Conservation (phyloP, 2,797 vertebrate genomes). For the Synanceia verrucosa region DNA sequence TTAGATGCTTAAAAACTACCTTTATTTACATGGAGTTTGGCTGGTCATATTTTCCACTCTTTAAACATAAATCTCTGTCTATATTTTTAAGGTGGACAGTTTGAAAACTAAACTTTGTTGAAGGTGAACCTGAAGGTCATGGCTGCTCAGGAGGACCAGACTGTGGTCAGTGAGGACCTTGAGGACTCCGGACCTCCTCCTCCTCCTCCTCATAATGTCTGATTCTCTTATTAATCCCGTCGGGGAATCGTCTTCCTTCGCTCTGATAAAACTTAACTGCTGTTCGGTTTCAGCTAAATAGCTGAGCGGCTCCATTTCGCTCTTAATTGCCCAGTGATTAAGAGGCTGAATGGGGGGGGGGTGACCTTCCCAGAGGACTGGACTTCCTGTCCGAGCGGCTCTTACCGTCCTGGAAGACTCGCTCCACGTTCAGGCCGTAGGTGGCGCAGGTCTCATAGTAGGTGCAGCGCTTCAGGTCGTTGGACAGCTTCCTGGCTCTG, state of each 20-base stretch:
- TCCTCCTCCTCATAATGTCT: constrained; percentile 28
- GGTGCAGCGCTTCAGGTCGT: constrained; percentile 95
- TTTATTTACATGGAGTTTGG: too few relatives aligned
- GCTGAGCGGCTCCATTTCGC: constrained; percentile 72
- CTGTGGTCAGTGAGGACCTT: constrained; percentile 25
- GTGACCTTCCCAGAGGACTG: constrained; percentile 74
- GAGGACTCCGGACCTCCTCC: constrained; percentile 7
- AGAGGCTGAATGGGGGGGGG: constrained; percentile 42
- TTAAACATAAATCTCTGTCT: too few relatives aligned
- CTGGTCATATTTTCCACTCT: too few relatives aligned
- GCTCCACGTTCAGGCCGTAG: constrained; percentile 96
- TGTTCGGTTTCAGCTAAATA: constrained; percentile 56
- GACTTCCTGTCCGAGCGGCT: not conserved
- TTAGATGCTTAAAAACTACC: too few relatives aligned
- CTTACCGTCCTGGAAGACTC: constrained; percentile 97
- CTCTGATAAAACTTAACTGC: constrained; percentile 70
- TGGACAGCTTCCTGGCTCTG: constrained; percentile 91
- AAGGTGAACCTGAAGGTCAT: not conserved
- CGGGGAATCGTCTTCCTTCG: constrained; percentile 9
- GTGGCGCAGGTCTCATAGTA: constrained; percentile 98
- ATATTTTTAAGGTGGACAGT: too few relatives aligned
- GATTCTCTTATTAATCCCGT: constrained; percentile 40
- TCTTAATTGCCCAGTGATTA: constrained; percentile 79
- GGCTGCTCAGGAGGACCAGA: not conserved
- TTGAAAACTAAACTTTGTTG: too few relatives aligned